Evolutionary conservation across 2,888 invertebrate genomes (phyloP).

Genomic region (Germaria angustata): DNA sequence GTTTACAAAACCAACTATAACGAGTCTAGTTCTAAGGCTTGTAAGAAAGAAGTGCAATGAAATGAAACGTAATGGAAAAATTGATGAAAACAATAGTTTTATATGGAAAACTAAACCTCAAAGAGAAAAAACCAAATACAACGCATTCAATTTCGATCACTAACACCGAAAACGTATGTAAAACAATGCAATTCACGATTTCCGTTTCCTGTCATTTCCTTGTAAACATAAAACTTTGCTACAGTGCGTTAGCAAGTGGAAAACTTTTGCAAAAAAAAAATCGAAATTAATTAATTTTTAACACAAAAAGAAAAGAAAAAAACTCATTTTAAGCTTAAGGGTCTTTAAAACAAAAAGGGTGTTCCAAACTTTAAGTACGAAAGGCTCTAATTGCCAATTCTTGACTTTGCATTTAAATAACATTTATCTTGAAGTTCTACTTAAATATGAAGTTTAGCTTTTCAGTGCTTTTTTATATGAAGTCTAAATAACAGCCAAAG

Average conservation of each 20-base stretch:
- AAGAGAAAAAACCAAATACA: conserved; percentile 21
- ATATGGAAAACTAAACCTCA: conserved; percentile 24
- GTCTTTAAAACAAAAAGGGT: too few relatives aligned
- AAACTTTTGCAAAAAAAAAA: neutral
- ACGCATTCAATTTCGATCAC: conserved; percentile 63
- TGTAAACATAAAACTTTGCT: neutral
- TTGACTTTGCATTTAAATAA: too few relatives aligned
- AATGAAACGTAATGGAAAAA: conserved; percentile 55
- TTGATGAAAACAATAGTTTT: conserved; percentile 64
- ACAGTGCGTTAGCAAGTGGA: conserved; percentile 3
- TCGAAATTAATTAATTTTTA: too few relatives aligned
- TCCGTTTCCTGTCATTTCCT: conserved; percentile 63
- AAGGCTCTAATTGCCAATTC: too few relatives aligned
- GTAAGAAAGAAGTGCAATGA: conserved; percentile 22
- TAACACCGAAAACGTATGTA: conserved; percentile 58
- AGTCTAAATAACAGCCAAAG: too few relatives aligned
- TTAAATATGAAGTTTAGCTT: too few relatives aligned
- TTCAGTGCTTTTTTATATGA: too few relatives aligned
- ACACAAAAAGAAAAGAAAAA: too few relatives aligned
- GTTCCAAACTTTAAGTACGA: too few relatives aligned
- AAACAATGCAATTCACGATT: conserved; percentile 64
- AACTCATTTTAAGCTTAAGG: too few relatives aligned
- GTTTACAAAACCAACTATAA: conserved; percentile 39
- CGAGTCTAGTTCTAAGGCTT: neutral
- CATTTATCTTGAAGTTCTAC: too few relatives aligned